These are phyloP conservation scores for Anthrax anthrax DNA, from an alignment of 2,888 invertebrate genomes.

Conservation along the genomic window DNA sequence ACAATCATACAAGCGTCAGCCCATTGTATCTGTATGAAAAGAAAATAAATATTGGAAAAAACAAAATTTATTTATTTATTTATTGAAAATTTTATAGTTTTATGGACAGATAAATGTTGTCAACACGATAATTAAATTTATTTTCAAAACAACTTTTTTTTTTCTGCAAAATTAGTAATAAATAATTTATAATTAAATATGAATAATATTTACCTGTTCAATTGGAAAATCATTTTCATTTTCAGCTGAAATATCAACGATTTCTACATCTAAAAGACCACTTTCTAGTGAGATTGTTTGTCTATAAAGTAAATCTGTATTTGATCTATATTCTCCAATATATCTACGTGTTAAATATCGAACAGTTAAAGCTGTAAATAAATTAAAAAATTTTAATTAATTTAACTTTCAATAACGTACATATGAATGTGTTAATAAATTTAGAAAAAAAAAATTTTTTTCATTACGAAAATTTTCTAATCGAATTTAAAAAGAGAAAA, in stretches of 20 bases:
- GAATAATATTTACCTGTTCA: constrained; percentile 45
- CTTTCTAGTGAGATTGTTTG: constrained; percentile 56
- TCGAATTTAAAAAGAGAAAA: too few species aligned
- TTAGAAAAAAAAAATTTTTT: too few species aligned
- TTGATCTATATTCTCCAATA: constrained; percentile 69
- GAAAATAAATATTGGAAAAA: background rate
- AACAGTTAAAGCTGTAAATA: constrained; percentile 56
- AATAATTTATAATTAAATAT: too few species aligned
- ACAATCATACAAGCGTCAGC: constrained; percentile 65
- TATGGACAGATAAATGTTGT: too few species aligned
- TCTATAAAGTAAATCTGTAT: constrained; percentile 65
- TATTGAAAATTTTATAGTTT: too few species aligned
- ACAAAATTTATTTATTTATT: background rate
- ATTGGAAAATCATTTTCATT: constrained; percentile 44
- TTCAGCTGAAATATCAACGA: constrained; percentile 62
- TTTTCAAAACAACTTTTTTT: too few species aligned
- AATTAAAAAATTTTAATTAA: too few species aligned
- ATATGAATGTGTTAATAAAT: too few species aligned
- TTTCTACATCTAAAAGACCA: constrained; percentile 58
- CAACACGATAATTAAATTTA: too few species aligned
- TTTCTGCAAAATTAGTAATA: too few species aligned
- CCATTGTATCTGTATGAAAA: constrained; percentile 48
- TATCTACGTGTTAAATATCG: constrained; percentile 62
- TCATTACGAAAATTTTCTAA: too few species aligned
- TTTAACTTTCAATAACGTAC: too few species aligned